These are phyloP conservation scores for Sitobion miscanthi DNA, from an alignment of 1,140 invertebrate species.

Conservation along the genomic window DNA sequence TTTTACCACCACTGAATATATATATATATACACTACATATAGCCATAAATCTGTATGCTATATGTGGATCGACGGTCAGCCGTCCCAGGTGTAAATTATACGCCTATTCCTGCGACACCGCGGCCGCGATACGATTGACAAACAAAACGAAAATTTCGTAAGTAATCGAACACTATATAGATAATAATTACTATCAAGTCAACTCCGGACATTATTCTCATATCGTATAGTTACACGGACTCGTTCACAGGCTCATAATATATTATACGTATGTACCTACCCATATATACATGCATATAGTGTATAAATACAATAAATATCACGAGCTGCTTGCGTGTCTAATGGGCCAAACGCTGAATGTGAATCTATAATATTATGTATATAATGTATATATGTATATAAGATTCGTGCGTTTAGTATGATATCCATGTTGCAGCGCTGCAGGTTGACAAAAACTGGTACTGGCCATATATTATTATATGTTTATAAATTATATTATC, in stretches of 20 bases:
- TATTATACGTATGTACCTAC: not conserved
- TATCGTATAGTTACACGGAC: not conserved
- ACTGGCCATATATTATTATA: slow-evolving; percentile 45
- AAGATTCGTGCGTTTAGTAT: slow-evolving; percentile 3
- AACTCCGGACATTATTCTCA: not conserved
- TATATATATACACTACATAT: no score
- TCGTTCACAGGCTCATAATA: not conserved
- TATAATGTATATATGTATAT: not conserved
- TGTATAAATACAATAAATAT: not conserved
- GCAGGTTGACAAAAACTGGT: slow-evolving; percentile 49
- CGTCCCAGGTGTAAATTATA: no score
- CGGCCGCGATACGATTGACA: no score
- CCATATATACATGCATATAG: not conserved
- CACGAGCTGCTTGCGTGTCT: not conserved
- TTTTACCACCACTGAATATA: no score
- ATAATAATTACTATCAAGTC: not conserved
- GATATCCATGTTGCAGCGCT: not conserved
- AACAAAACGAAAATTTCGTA: no score
- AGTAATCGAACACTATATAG: no score
- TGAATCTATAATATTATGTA: not conserved
- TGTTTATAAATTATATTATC: slow-evolving; percentile 20
- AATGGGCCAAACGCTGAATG: slow-evolving; percentile 5
- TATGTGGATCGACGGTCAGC: no score
- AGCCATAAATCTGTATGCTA: no score
- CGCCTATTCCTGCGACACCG: no score